These are phyloP conservation scores for Dryobotodes eremita DNA, from an alignment of 2,888 invertebrate genomes.

Conservation along the genomic window DNA sequence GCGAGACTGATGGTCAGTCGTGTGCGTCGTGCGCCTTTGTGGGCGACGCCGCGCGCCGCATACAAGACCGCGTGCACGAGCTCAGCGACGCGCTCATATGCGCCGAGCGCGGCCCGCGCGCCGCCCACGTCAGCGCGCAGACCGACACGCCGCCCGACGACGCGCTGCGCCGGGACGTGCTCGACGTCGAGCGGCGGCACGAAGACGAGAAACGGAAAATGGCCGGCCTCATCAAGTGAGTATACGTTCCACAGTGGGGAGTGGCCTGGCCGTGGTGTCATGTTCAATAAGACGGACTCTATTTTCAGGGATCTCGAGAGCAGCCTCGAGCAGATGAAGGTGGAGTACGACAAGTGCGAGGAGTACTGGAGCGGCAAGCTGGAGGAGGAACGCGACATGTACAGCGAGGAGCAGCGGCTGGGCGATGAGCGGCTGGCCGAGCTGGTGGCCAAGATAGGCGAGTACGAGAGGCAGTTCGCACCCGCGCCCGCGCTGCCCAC, in stretches of 20 bases:
- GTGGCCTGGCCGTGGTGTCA: background rate
- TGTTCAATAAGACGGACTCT: constrained; percentile 13
- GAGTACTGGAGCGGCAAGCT: constrained; percentile 96
- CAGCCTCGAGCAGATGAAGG: constrained; percentile 93
- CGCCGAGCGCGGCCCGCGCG: constrained; percentile 58
- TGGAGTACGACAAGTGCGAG: constrained; percentile 96
- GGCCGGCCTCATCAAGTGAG: constrained; percentile 78
- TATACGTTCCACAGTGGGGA: constrained; percentile 25
- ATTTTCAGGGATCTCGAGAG: constrained; percentile 92
- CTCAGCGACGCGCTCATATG: constrained; percentile 42
- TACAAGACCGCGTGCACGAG: constrained; percentile 59
- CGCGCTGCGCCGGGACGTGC: constrained; percentile 20
- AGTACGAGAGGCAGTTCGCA: constrained; percentile 94
- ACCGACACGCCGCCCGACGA: constrained; percentile 23
- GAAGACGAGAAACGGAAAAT: constrained; percentile 82
- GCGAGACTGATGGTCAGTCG: background rate
- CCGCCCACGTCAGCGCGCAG: background rate
- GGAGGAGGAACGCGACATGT: constrained; percentile 94
- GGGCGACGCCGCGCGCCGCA: constrained; percentile 21
- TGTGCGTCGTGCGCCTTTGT: constrained; percentile 42
- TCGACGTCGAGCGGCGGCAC: constrained; percentile 33
- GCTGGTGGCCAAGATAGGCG: constrained; percentile 93
- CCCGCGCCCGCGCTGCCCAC: constrained; percentile 90
- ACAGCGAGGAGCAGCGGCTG: constrained; percentile 94
- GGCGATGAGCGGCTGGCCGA: constrained; percentile 94